Evolutionary conservation across 2,888 invertebrate species (phyloP).

Genomic region (Malacosoma neustria): DNA sequence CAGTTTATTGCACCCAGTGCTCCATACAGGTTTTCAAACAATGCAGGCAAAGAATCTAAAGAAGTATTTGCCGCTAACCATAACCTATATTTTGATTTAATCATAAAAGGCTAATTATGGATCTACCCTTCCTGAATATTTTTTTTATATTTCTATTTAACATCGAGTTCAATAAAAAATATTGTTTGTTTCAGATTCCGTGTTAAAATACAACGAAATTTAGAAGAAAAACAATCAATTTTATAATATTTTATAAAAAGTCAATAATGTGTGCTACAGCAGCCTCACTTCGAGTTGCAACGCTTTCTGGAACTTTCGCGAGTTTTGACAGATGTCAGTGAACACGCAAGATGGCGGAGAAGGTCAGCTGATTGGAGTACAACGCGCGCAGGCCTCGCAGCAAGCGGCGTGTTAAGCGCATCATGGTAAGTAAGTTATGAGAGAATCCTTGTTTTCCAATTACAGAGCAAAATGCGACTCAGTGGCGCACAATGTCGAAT

Average conservation of each 20-base stretch:
- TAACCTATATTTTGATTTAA: too few relatives aligned
- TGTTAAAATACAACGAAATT: constrained; percentile 2
- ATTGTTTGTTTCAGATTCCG: constrained; percentile 13
- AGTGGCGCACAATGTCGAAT: too few relatives aligned
- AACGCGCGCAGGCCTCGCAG: constrained; percentile 53
- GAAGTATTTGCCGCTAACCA: too few relatives aligned
- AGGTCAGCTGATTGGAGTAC: constrained; percentile 66
- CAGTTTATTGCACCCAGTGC: too few relatives aligned
- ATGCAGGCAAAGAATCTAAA: too few relatives aligned
- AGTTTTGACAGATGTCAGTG: constrained; percentile 41
- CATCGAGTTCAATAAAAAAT: too few relatives aligned
- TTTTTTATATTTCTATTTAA: too few relatives aligned
- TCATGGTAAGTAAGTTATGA: constrained; percentile 69
- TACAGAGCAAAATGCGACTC: too few relatives aligned
- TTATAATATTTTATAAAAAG: background rate
- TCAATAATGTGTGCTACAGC: constrained; percentile 30
- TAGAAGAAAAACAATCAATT: background rate
- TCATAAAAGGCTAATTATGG: too few relatives aligned
- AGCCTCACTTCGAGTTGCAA: constrained; percentile 13
- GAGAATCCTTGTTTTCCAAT: too few relatives aligned
- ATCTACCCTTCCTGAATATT: too few relatives aligned
- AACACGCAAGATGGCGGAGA: constrained; percentile 58
- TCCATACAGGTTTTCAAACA: too few relatives aligned
- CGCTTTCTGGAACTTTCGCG: constrained; percentile 19
- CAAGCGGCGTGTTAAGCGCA: constrained; percentile 60